These are phyloP conservation scores for Fukomys damarensis DNA, from an alignment of 2,113 vertebrate species.

Conservation along the genomic window DNA sequence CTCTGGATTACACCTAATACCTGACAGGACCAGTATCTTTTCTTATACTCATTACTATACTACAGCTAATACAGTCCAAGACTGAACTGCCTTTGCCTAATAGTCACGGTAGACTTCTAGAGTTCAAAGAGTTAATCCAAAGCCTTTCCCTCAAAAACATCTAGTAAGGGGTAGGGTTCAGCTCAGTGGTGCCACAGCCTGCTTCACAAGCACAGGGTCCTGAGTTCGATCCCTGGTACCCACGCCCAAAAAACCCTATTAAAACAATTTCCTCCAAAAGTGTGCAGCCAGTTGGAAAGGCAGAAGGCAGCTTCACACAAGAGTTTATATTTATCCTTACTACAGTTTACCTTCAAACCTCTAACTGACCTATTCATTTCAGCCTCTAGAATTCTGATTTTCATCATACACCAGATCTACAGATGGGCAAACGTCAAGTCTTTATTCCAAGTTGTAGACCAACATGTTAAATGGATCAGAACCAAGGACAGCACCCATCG, in stretches of 20 bases:
- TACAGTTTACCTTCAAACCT: not conserved
- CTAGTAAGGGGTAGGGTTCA: too few relatives aligned
- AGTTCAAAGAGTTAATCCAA: not conserved
- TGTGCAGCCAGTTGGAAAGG: not conserved
- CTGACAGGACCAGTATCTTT: not conserved
- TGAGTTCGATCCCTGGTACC: too few relatives aligned
- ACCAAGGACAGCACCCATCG: constrained; percentile 77
- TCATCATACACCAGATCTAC: not conserved
- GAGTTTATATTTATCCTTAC: not conserved
- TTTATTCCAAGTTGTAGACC: not conserved
- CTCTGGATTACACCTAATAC: not conserved
- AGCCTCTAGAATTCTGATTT: not conserved
- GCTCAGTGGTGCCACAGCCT: too few relatives aligned
- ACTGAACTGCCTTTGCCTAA: not conserved
- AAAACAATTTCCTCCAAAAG: not conserved
- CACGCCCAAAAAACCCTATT: too few relatives aligned
- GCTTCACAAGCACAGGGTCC: too few relatives aligned
- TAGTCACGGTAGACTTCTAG: not conserved
- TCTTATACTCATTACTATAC: not conserved
- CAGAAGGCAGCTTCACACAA: too few relatives aligned
- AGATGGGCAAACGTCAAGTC: not conserved
- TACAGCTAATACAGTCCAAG: not conserved
- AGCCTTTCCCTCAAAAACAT: not conserved
- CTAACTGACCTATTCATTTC: not conserved
- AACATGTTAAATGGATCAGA: constrained; percentile 60